phyloP scores from a whole-genome alignment of 2,888 invertebrate species.

The Heliothis peltigera region DNA sequence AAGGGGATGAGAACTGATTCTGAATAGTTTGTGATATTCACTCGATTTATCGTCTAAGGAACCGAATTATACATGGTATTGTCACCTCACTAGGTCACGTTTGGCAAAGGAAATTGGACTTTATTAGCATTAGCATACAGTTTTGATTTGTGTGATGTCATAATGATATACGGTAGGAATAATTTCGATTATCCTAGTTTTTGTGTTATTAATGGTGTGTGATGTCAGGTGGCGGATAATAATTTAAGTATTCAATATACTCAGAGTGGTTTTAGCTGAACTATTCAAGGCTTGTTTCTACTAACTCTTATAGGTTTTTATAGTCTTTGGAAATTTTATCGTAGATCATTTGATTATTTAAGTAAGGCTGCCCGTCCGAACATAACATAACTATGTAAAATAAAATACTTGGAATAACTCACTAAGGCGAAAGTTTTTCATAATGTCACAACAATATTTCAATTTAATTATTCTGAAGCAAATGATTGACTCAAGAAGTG shows the following conservation, averaged over 20 bases:
- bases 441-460: background rate
- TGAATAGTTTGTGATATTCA: constrained; percentile 80
- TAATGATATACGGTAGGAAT: constrained; percentile 15
- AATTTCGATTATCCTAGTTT: constrained; percentile 44
- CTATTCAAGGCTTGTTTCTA: background rate
- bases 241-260: constrained; percentile 27
- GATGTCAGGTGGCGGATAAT: constrained; percentile 25
- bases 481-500: background rate
- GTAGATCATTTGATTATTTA: too few relatives aligned
- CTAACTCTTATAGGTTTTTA: background rate
- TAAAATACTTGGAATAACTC: too few relatives aligned
- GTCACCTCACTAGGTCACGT: constrained; percentile 38
- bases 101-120: constrained; percentile 26
- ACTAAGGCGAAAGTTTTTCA: too few relatives aligned
- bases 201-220: constrained; percentile 39
- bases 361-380: too few relatives aligned
- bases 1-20: constrained; percentile 74
- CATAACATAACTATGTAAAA: too few relatives aligned
- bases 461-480: background rate
- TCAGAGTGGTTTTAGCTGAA: background rate
- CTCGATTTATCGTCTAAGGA: constrained; percentile 73
- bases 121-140: background rate
- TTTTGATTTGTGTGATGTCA: constrained; percentile 1
- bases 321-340: background rate
- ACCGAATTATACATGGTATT: constrained; percentile 66